phyloP scores from a whole-genome alignment of 2,113 vertebrate species.

The Asarcornis scutulata region DNA sequence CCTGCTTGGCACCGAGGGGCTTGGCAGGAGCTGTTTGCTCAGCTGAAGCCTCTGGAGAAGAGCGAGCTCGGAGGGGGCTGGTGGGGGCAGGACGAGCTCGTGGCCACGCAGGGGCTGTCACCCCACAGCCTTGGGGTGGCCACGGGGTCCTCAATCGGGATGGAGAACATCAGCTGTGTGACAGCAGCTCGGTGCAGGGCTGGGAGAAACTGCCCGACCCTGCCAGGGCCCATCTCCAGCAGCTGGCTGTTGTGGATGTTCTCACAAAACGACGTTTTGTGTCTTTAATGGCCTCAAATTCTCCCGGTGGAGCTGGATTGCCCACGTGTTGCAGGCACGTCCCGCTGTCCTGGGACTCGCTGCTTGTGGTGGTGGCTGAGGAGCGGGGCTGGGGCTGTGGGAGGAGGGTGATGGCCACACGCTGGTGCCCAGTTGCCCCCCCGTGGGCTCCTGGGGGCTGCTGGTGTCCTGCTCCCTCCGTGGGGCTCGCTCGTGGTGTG shows the following conservation, averaged over 20 bases:
- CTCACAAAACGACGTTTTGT: background rate
- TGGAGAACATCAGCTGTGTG: background rate
- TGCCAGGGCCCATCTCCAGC: background rate
- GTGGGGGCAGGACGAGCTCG: background rate
- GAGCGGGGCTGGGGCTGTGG: background rate
- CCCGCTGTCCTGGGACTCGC: background rate
- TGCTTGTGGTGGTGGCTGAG: background rate
- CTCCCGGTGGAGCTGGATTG: background rate
- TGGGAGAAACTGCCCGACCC: background rate
- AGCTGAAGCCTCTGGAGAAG: background rate
- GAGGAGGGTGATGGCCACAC: background rate
- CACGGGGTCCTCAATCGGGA: background rate
- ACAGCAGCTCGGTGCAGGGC: rapidly evolving
- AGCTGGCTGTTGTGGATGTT: background rate
- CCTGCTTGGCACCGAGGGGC: background rate
- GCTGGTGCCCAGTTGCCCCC: background rate
- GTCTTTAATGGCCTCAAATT: background rate
- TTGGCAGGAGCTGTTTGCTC: slow-evolving; percentile 33
- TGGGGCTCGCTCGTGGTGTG: background rate
- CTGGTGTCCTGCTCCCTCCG: no score
- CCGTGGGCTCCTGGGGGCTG: no score
- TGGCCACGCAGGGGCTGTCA: rapidly evolving
- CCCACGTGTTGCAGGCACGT: no score
- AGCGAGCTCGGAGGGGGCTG: background rate
- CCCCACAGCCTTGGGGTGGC: background rate